Evolutionary conservation across 2,888 invertebrate species (phyloP), one percentile per base, ranked within the genome.

Genomic region (Tetramorium bicarinatum): DNA sequence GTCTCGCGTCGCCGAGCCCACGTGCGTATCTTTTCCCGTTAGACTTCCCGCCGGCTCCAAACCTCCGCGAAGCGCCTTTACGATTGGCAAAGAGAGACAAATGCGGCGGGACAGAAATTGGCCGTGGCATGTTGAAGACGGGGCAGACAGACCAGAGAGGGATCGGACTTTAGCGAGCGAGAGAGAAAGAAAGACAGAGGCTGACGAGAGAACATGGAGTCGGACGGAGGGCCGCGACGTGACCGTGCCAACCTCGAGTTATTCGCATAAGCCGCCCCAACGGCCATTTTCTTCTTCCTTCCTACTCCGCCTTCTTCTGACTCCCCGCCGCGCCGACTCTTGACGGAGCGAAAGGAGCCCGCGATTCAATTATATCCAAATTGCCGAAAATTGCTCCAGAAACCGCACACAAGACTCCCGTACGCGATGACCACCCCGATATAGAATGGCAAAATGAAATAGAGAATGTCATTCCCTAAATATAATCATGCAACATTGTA

Each of bases 51-150:
- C 64, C 83, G 21, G 56, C 21, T 61, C 74, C 61, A 62, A 52
- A 38, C 52, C 76, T 56, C 41, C 25, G 47, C 47, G 44, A 47
- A 29, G 66, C 66, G 66, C 66, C 69, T 72, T 91, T 90, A 92
- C 93, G 92, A 94, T 94, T 93, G 94, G 93, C 93, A 92, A 80
- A 93, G 92, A 87, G 91, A 93, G 93, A 94, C 92, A 93, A 94
- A 94, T 93, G 93, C 90, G 94, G 91, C 93, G 92, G 91, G 89
- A 87, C 90, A 92, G 93, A 94, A 94, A 94, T 94, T 94, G 92
- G 89, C 92, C 92, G 92, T 92, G 89, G 89, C 92, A 87, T 44
- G 82, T 72, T 87, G 85, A 87, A 87, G 88, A 83, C 87, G 88
- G 84, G 82, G 34, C 75, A 74, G 47, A 74, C 56, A 61, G 21